Evolutionary conservation across 2,113 vertebrate species (phyloP), one percentile per base, ranked within the genome.

Genomic region (Aegithalos caudatus): DNA sequence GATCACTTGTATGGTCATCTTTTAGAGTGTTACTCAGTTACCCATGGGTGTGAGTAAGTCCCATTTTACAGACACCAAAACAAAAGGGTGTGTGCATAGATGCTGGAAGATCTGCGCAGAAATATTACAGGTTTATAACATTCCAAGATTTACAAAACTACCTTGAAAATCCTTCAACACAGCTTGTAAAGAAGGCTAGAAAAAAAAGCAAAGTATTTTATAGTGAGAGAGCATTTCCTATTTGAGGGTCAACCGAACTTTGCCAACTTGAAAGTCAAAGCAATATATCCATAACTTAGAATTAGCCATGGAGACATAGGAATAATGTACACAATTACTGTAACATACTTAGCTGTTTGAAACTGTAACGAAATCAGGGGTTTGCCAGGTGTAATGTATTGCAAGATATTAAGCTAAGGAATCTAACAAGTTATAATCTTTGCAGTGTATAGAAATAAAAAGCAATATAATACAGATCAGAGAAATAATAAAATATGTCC

Each of bases 231-330:
- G 84, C 47, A 31, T 79, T 58, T 87, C 28, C 38, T 72, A 50
- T 54, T 60, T 58, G 72, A 94, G 44, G 61, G n/a, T 42, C 77
- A 90, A 10, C 10, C 62, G 65, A 93, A 81, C 81, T 79, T 87
- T 81, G 62, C 54, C 56, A 47, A 50, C 38, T 81, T 86, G 66
- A 95, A 95, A 94, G 90, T 65, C 90, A 60, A 81, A 93, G 71
- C 29, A 61, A 44, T 77, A n/a, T 35, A 64, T 14, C 40, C 16
- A 18, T 53, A 87, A 71, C 27, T 66, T 76, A 62, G 38, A 89
- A 93, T 92, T 91, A 94, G 64, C 74, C 77, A 62, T 54, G 37
- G 40, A 92, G 93, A 92, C 76, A 53, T 1, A 86, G 53, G 61
- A 94, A 91, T 71, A 81, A 92, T 51, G 17, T 42, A 65, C 65